These are phyloP conservation scores for Hydropsyche betteni DNA, from an alignment of 2,888 invertebrate species.

Conservation along the genomic window DNA sequence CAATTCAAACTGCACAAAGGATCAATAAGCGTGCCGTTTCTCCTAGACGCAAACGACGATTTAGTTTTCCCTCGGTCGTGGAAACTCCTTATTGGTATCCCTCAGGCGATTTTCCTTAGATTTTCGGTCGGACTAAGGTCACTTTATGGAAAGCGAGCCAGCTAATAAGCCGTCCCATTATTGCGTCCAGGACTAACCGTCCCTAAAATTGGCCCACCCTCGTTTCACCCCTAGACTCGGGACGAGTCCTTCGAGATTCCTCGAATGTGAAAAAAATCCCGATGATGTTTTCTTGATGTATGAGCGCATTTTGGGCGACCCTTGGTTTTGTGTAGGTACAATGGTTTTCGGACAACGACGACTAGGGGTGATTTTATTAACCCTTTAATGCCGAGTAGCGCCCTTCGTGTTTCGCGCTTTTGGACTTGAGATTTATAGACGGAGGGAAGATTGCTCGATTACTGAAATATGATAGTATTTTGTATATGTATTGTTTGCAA, in stretches of 20 bases:
- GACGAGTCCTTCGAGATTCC: neutral
- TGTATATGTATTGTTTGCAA: too few species aligned
- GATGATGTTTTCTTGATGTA: too few species aligned
- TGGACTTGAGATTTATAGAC: slow-evolving; percentile 44
- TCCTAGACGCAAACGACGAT: too few species aligned
- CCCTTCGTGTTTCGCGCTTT: slow-evolving; percentile 28
- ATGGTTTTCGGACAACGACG: neutral
- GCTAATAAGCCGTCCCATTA: slow-evolving; percentile 49
- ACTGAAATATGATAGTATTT: too few species aligned
- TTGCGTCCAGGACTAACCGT: slow-evolving; percentile 11
- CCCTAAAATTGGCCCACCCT: slow-evolving; percentile 2
- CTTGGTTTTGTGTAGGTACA: too few species aligned
- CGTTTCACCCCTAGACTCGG: neutral
- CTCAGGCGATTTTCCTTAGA: slow-evolving; percentile 32
- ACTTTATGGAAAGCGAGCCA: slow-evolving; percentile 30
- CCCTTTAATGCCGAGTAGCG: slow-evolving; percentile 46
- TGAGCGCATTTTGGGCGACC: neutral
- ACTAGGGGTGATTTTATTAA: slow-evolving; percentile 45
- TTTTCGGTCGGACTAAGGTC: slow-evolving; percentile 32
- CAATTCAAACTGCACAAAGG: too few species aligned
- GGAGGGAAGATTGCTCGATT: slow-evolving; percentile 27
- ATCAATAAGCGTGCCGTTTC: too few species aligned
- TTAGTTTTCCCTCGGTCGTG: too few species aligned
- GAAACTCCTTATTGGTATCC: neutral
- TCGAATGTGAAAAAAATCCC: too few species aligned